phyloP scores from a whole-genome alignment of 92 coral and sea anemone species.

The Porites rus region DNA sequence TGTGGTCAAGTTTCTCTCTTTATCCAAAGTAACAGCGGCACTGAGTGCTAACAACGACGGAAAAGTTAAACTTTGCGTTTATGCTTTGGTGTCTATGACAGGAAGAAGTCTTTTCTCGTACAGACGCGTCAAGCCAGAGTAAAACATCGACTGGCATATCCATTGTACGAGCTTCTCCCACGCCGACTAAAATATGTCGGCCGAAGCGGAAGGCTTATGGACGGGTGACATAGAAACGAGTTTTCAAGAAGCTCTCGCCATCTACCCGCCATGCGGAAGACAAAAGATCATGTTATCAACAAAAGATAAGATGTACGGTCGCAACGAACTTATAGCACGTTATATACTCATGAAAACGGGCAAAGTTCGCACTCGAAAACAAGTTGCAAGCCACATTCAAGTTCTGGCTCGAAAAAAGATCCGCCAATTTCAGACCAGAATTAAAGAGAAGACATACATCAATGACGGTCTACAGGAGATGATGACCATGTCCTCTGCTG shows the following conservation, averaged over 20 bases:
- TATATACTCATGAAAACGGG: constrained; percentile 99
- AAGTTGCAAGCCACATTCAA: constrained; percentile 99
- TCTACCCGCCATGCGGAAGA: constrained; percentile 99
- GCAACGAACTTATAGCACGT: constrained; percentile 96
- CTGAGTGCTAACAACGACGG: background rate
- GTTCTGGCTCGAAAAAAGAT: constrained; percentile 96
- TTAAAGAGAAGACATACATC: constrained; percentile 75
- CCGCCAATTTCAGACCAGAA: constrained; percentile 90
- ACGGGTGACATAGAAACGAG: constrained; percentile 98
- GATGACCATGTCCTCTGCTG: constrained; percentile 93
- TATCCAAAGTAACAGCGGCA: background rate
- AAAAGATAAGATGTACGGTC: constrained; percentile 99
- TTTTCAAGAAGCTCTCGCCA: constrained; percentile 98
- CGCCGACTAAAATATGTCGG: constrained; percentile 32
- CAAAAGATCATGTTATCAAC: constrained; percentile 99
- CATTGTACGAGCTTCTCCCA: background rate
- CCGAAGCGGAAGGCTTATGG: constrained; percentile 96
- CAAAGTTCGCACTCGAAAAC: constrained; percentile 96
- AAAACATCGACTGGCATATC: background rate
- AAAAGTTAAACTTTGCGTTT: background rate
- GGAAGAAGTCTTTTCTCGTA: background rate
- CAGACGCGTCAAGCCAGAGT: background rate
- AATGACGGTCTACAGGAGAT: constrained; percentile 85
- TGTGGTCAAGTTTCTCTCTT: background rate
- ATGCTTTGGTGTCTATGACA: constrained; percentile 5